phyloP scores from a whole-genome alignment of 2,888 invertebrate genomes.

The Frankliniella fusca region DNA sequence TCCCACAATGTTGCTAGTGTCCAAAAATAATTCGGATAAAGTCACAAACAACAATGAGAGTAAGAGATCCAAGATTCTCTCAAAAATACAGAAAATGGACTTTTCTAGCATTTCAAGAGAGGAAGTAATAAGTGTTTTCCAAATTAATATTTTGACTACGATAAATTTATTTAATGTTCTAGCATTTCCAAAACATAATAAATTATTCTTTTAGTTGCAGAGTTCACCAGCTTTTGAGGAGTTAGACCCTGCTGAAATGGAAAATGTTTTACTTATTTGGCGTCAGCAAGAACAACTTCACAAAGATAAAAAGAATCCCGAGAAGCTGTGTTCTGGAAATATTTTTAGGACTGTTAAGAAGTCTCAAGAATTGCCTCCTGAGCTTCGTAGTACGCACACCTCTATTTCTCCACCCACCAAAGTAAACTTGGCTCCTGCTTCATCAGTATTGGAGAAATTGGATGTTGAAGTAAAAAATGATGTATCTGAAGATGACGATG shows the following conservation, averaged over 20 bases:
- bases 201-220: background rate
- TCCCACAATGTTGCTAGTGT: too few relatives aligned
- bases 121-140: background rate
- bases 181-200: background rate
- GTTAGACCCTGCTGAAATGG: background rate
- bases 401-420: background rate
- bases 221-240: background rate
- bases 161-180: background rate
- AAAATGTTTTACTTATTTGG: background rate
- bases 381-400: background rate
- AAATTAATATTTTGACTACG: background rate
- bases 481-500: background rate
- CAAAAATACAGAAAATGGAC: background rate
- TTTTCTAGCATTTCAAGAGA: background rate
- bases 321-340: background rate
- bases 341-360: background rate
- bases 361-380: background rate
- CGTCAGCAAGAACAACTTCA: conserved; percentile 5
- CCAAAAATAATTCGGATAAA: too few relatives aligned
- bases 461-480: background rate
- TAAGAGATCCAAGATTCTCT: background rate
- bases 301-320: background rate
- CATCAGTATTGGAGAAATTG: background rate
- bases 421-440: background rate
- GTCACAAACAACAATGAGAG: too few relatives aligned